Percentiles rank a stretch among this genome's conserved stretches.
Evolutionary conservation across 2,888 invertebrate genomes (phyloP).

Genomic region (Temnothorax rugatulus): DNA sequence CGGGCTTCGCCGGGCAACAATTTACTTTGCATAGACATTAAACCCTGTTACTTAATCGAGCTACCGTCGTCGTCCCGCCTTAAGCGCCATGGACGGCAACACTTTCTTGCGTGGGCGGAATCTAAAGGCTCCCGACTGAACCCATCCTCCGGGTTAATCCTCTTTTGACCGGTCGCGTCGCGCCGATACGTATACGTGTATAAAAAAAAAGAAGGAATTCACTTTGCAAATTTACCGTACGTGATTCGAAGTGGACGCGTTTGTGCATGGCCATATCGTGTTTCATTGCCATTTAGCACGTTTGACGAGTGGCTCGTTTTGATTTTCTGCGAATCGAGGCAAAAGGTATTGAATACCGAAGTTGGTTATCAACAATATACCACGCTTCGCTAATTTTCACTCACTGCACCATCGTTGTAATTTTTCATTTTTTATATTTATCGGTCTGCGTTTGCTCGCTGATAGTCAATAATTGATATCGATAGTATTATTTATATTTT

Average conservation of each 20-base stretch:
- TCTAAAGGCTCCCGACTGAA: conserved; percentile 30
- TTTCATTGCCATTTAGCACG: conserved; percentile 65
- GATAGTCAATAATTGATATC: conserved; percentile 8
- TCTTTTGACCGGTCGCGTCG: neutral
- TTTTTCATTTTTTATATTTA: conserved; percentile 19
- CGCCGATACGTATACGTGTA: conserved; percentile 2
- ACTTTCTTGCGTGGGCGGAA: conserved; percentile 50
- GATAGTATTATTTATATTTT: conserved; percentile 8
- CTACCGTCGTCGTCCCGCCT: conserved; percentile 65
- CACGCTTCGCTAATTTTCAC: conserved; percentile 64
- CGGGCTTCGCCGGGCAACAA: conserved; percentile 68
- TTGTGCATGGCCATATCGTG: conserved; percentile 37
- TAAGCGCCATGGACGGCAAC: conserved; percentile 61
- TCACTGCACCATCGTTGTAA: neutral
- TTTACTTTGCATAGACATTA: conserved; percentile 78
- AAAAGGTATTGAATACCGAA: conserved; percentile 27
- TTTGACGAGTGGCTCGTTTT: conserved; percentile 59
- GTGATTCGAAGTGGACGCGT: conserved; percentile 47
- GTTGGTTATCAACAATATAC: conserved; percentile 61
- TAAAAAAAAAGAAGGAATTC: neutral
- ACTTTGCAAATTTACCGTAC: conserved; percentile 56
- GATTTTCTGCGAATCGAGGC: conserved; percentile 60
- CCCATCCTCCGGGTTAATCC: conserved; percentile 26
- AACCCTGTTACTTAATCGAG: conserved; percentile 78
- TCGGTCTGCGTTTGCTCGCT: neutral